Conservation (phyloP, 2,888 invertebrate genomes). For the Atrina japonica region DNA sequence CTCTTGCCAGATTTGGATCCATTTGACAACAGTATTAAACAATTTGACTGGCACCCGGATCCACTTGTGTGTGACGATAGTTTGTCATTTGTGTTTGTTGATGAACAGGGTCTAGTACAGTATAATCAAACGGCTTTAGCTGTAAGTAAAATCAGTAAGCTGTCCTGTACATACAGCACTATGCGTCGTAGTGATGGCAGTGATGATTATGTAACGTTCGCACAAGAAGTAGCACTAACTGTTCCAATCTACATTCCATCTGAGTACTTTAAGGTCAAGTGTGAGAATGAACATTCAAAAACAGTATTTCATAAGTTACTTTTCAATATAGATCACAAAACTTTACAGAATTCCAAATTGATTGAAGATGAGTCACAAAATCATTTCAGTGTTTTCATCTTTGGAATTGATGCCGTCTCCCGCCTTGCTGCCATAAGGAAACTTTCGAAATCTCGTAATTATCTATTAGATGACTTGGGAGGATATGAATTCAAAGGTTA, state of each 20-base stretch:
- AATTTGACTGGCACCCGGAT: slow-evolving; percentile 23
- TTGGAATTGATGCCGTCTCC: slow-evolving; percentile 62
- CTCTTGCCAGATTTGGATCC: slow-evolving; percentile 33
- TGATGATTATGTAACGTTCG: slow-evolving; percentile 34
- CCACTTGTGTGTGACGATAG: slow-evolving; percentile 25
- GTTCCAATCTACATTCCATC: slow-evolving; percentile 42
- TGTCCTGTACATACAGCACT: slow-evolving; percentile 28
- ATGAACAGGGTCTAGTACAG: slow-evolving; percentile 16
- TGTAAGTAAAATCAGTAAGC: not conserved
- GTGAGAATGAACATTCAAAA: slow-evolving; percentile 33
- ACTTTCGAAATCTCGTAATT: slow-evolving; percentile 32
- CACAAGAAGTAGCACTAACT: slow-evolving; percentile 13
- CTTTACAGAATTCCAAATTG: not conserved
- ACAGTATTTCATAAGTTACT: slow-evolving; percentile 48
- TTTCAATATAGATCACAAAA: slow-evolving; percentile 42
- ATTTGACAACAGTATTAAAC: slow-evolving; percentile 30
- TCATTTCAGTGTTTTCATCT: slow-evolving; percentile 52
- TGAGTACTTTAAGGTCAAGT: slow-evolving; percentile 55
- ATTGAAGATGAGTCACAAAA: slow-evolving; percentile 28
- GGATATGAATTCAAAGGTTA: slow-evolving; percentile 39
- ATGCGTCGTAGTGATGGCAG: slow-evolving; percentile 32
- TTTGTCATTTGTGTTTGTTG: slow-evolving; percentile 28
- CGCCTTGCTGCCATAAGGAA: slow-evolving; percentile 46
- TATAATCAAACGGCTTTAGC: slow-evolving; percentile 14
- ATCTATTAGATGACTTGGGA: slow-evolving; percentile 19